A percentile compares a stretch with the other conserved stretches of the same genome.
phyloP scores from a whole-genome alignment of 2,797 vertebrate genomes.

The Taeniopygia guttata region DNA sequence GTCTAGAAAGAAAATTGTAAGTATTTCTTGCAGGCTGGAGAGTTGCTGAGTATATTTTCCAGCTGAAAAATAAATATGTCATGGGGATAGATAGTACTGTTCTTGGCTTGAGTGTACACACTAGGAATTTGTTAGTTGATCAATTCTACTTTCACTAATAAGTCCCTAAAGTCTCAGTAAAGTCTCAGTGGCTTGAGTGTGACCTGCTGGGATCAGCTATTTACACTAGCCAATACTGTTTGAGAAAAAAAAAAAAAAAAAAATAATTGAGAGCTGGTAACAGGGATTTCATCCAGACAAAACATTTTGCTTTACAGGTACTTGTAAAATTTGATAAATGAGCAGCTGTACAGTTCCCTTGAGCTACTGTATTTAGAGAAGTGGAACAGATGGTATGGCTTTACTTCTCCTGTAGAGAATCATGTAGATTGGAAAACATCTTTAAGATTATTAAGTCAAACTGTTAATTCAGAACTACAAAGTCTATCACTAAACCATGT shows the following conservation, averaged over 20 bases:
- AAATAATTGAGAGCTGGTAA: neutral
- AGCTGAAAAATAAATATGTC: neutral
- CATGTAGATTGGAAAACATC: neutral
- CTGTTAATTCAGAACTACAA: neutral
- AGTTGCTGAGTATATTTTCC: neutral
- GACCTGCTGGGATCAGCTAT: neutral
- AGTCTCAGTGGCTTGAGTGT: neutral
- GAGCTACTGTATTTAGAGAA: neutral
- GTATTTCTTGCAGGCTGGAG: neutral
- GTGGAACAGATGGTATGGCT: neutral
- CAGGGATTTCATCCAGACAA: neutral
- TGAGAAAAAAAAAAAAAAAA: neutral
- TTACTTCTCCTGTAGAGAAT: neutral
- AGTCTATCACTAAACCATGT: neutral
- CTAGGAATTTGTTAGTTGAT: neutral
- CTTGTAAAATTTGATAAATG: conserved; percentile 38
- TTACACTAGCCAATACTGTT: neutral
- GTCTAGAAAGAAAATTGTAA: neutral
- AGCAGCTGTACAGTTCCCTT: neutral
- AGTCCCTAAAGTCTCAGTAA: neutral
- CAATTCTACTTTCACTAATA: neutral
- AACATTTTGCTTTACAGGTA: conserved; percentile 33
- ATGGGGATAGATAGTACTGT: neutral
- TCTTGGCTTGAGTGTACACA: neutral
- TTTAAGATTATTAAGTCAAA: neutral